Base-by-base conservation (phyloP, 2,797 vertebrate genomes). In the Loriculus beryllinus region DNA sequence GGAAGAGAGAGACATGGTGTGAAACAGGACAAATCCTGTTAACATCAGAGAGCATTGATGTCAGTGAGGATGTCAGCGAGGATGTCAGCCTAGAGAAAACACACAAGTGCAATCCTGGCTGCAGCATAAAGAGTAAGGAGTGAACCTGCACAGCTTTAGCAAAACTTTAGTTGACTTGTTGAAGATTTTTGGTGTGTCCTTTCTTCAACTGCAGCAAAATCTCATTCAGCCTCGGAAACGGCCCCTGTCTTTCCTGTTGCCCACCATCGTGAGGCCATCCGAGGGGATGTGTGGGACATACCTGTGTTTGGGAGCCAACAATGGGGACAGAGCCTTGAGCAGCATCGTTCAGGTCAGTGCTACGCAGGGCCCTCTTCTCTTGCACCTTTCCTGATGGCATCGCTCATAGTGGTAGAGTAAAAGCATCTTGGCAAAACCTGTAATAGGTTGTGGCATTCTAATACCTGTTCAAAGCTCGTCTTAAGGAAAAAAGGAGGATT, bases 261-360 rank as follows among this genome's bases (percentile, higher is more conserved):
- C 99, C 95, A 99, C 99, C 59, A 98, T 98, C 4, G 99, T 99
- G 83, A 98, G 99, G 78, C 99, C 99, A 0, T 98, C 98, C 0
- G 78, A 98, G 84, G 99, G 99, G 2, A 96, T 99, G 91, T 99
- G 99, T 52, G 99, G 99, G 76, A 99, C 99, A 2, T 99, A 99
- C 90, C 97, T 99, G 12, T 98, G 99, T 2, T 96, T 99, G 83
- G 99, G 98, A 29, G 99, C 99, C 65, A 99, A 98, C 52, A 98
- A 98, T 15, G 99, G 98, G 48, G 98, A 99, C 85, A 98, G 97
- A 87, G 98, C 99, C 81, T 97, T 99, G 65, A 99, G 99, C 57
- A 97, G 99, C 93, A 98, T 99, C 35, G 98, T 99, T 43, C 99
- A 99, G 99, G 99, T 99, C 39, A 45, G 96, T 57, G 74, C 63